Evolutionary conservation across 2,888 invertebrate genomes (phyloP), one percentile per base, ranked within the genome.

Genomic region (Hemicrepidius hirtus): DNA sequence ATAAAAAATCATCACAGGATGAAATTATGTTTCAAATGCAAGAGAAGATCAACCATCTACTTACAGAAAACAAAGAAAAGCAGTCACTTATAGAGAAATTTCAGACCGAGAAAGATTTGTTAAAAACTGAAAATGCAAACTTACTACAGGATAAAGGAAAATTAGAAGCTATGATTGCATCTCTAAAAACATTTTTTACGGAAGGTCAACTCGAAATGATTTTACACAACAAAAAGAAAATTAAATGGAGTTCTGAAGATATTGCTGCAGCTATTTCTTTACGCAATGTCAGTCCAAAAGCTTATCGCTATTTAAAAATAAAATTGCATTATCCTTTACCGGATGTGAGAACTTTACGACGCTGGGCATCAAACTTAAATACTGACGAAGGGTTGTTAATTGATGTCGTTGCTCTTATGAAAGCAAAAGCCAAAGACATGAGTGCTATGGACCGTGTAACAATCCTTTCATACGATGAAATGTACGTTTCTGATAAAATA

Each of bases 401-500:
- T 10, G 64, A 68, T 65, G 76, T 80, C 13, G 49, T 79, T 16
- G 50, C 28, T 40, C 21, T 79, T 24, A 76, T 77, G 76, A 69
- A 73, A 50, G 44, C 65, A 13, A 77, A 73, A 63, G 41, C 41
- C 41, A 44, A 44, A 44, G 41, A 44, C 16, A 44, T 44, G 16
- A 13, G 13, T 44, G 41, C 16, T 44, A 44, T n/a, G 13, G 41
- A 44, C 13, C 16, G 41, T 44, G 41, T 44, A 16, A 44, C 41
- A 16, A 44, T 44, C 3, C n/a, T 44, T 3, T 13, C 16, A 16
- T 44, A 44, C 41, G 41, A 44, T 44, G 41, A 44, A 44, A 16
- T 44, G 41, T 44, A 44, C 41, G 3, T 44, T 44, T 44, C 41
- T 3, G 41, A 44, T 16, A 44, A 37, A 37, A n/a, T 44, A 44